phyloP scores from a whole-genome alignment of 2,113 vertebrate genomes.

The Macaca mulatta region DNA sequence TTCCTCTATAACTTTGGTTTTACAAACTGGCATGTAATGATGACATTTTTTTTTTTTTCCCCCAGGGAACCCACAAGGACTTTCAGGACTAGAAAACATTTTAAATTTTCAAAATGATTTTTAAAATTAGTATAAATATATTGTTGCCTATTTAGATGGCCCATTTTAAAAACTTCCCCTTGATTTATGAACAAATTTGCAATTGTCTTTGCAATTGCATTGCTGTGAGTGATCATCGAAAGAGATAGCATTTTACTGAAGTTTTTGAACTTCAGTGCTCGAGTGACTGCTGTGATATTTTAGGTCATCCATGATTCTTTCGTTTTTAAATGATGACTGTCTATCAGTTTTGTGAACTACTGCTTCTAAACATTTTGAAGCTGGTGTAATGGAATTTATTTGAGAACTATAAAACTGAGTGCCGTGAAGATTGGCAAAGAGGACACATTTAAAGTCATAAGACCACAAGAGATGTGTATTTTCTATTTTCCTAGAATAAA shows the following conservation, averaged over 20 bases:
- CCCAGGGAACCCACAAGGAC: not conserved
- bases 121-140: not conserved
- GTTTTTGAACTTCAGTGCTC: not conserved
- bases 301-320: not conserved
- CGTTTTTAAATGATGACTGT: not conserved
- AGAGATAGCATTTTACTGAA: not conserved
- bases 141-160: not conserved
- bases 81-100: not conserved
- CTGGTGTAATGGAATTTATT: not conserved
- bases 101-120: conserved; percentile 44
- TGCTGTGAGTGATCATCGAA: not conserved
- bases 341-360: not conserved
- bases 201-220: not conserved
- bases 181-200: not conserved
- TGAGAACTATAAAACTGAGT: not conserved
- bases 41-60: not conserved
- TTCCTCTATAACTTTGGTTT: conserved; percentile 5
- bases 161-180: not conserved
- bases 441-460: not conserved
- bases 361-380: not conserved
- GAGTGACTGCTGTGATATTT: not conserved
- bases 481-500: not conserved
- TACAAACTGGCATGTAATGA: not conserved
- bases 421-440: not conserved
- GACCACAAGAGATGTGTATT: not conserved